Evolutionary conservation across 2,113 vertebrate species (phyloP).

Genomic region (Eupsittula cactorum): DNA sequence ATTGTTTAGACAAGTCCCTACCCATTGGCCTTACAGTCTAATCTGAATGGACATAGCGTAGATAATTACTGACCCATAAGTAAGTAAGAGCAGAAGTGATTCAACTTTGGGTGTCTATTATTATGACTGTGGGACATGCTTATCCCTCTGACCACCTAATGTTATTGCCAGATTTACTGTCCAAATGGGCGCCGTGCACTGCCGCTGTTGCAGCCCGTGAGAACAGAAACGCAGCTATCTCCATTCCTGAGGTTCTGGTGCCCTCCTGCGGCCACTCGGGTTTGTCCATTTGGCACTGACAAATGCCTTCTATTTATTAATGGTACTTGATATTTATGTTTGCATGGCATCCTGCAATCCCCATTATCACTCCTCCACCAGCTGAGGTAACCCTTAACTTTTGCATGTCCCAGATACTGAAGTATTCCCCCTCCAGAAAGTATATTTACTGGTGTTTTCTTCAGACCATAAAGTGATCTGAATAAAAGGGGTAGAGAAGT

Average conservation of each 20-base stretch:
- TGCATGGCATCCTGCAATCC: neutral
- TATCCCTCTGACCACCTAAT: neutral
- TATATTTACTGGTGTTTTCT: neutral
- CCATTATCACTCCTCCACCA: neutral
- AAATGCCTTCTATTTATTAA: accelerated
- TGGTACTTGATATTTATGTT: neutral
- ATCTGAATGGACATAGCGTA: neutral
- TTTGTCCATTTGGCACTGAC: accelerated
- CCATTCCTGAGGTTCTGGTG: constrained; percentile 30
- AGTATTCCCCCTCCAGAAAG: neutral
- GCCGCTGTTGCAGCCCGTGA: accelerated
- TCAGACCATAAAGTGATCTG: neutral
- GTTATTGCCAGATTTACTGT: neutral
- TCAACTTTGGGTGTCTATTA: neutral
- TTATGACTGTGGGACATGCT: neutral
- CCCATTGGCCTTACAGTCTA: constrained; percentile 8
- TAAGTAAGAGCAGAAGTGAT: neutral
- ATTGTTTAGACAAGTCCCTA: constrained; percentile 42
- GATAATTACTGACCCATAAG: constrained; percentile 17
- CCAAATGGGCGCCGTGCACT: accelerated
- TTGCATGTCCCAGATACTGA: neutral
- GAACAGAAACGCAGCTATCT: neutral
- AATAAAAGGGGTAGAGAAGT: neutral
- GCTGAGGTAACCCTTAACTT: neutral
- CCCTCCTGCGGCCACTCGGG: constrained; percentile 22